Evolutionary conservation across 2,797 vertebrate genomes (phyloP).

Genomic region (Valencia hispanica): DNA sequence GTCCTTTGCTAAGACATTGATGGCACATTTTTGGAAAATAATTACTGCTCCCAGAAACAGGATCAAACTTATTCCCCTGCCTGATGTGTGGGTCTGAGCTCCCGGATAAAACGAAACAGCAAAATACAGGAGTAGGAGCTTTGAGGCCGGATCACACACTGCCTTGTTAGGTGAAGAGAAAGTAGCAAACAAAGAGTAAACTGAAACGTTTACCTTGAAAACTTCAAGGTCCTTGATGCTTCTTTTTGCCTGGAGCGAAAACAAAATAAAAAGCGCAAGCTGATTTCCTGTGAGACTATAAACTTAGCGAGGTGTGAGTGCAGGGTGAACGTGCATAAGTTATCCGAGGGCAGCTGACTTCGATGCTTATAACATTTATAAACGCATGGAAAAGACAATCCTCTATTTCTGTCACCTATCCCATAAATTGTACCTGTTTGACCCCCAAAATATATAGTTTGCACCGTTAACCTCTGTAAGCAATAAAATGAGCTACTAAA

Average conservation of each 20-base stretch:
- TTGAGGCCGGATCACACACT: conserved; percentile 9
- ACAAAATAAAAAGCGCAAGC: conserved; percentile 36
- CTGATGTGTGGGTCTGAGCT: conserved; percentile 30
- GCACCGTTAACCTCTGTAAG: not conserved
- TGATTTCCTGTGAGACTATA: conserved; percentile 58
- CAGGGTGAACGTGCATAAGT: conserved; percentile 35
- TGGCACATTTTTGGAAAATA: conserved; percentile 38
- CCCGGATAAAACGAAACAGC: conserved; percentile 9
- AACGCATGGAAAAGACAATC: not conserved
- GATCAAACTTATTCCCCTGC: conserved; percentile 22
- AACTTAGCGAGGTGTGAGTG: conserved; percentile 22
- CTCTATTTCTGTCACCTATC: conserved; percentile 6
- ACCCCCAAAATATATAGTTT: not conserved
- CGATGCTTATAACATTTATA: not conserved
- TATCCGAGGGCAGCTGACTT: conserved; percentile 25
- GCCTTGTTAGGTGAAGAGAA: conserved; percentile 4
- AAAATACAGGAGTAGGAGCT: conserved; percentile 21
- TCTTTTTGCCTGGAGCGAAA: conserved; percentile 41
- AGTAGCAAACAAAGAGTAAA: conserved; percentile 13
- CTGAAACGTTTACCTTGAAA: conserved; percentile 26
- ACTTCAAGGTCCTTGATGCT: conserved; percentile 50
- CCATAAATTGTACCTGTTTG: not conserved
- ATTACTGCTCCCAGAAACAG: conserved; percentile 34
- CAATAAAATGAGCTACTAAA: not conserved
- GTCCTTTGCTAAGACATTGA: conserved; percentile 20